Evolutionary conservation across 1,140 invertebrate species (phyloP), one percentile per base, ranked within the genome.

Genomic region (Babylonia areolata): DNA sequence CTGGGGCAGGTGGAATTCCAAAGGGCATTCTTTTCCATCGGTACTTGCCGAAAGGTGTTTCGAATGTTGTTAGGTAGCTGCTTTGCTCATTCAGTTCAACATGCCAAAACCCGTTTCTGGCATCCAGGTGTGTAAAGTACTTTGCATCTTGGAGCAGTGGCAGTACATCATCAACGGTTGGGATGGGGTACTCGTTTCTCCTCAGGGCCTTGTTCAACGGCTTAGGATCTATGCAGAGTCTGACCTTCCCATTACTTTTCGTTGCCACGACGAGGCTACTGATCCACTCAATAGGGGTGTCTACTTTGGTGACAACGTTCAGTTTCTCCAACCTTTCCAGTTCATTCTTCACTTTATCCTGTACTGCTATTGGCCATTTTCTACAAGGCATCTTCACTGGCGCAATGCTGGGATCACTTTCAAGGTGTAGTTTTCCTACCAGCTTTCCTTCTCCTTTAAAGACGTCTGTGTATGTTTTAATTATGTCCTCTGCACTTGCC

Each of bases 161-260:
- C 35, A 77, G 73, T 23, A 37, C 73, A 23, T 77, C 73, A 28
- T 77, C 73, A 28, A 40, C 31, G 15, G 42, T 46, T 46, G 42
- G 17, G 37, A 31, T 28, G 33, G 33, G 35, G 81, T 28, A 92
- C 20, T 90, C 86, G n/a, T 88, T 88, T 73, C 88, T 58, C 85
- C 85, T 87, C 9, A 90, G 40, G 17, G 90, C 90, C 77, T 86
- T 78, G 77, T 90, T 90, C 23, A 90, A 35, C 0, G 90, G 86
- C 85, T 87, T 88, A 5, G 90, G 89, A 69, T 91, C 88, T 5
- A 90, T 87, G 51, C 87, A 90, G 3, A 89, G 42, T 23, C 85
- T 33, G 20, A 88, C 0, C n/a, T 82, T 73, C 69, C 86, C 87
- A 33, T 35, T 78, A 23, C 79, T 20, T 40, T 90, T 90, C 17